Base-by-base conservation (phyloP, 2,888 invertebrate genomes). In the Agrotis segetum region DNA sequence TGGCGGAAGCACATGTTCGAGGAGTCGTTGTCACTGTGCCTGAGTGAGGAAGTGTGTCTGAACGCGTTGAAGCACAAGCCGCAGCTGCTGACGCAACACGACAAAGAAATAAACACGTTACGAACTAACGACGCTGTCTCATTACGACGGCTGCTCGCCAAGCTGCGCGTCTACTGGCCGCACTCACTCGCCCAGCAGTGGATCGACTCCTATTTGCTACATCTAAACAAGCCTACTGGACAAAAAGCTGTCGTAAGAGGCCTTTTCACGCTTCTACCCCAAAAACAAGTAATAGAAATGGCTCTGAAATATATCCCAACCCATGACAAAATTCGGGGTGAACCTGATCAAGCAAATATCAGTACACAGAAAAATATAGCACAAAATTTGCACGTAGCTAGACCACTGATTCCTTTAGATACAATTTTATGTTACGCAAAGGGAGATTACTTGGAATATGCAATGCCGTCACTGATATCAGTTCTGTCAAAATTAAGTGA, bases 371-470 rank as follows among this genome's bases (percentile, higher is more conserved):
- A 92, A 81, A 85, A 91, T 74, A 88, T 95, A 44, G 93, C 92
- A 3, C 90, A 90, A 81, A 85, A 88, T 71, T 87, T 94, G 84
- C 85, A 92, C 72, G 71, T 90, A 19, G 89, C 93, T 34, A 90
- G 95, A 79, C 94, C 94, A 14, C 85, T 90, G 11, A 81, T 87
- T 3, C 77, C 89, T 7, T 82, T 92, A 46, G 88, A 91, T 14
- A 71, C 84, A 3, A 83, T 93, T 5, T 77, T 95, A 47, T 85
- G 74, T 61, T 95, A 91, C 74, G 92, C 94, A 2, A 92, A 91
- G 84, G 92, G 93, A 46, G 94, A 95, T 81, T 94, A 94, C 74
- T 85, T 94, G 29, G 92, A 94, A 77, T 92, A 86, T 71, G 86
- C 88, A 13, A 85, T 94, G 17, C 91, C 92, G 6, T 93, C 95